Evolutionary conservation across 2,888 invertebrate genomes (phyloP).

Genomic region (Phania funesta): DNA sequence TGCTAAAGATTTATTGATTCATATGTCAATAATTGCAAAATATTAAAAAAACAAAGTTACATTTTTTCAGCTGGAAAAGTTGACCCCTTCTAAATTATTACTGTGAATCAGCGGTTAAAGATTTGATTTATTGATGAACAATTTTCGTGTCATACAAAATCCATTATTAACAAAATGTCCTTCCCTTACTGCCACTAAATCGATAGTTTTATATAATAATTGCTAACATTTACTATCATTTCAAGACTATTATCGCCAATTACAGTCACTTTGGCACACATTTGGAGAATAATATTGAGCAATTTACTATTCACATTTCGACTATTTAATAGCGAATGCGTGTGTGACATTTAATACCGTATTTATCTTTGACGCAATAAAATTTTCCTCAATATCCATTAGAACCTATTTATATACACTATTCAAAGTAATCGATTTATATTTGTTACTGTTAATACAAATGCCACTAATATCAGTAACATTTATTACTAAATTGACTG

Average conservation of each 20-base stretch:
- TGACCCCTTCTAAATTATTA: not conserved
- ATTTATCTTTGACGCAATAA: not conserved
- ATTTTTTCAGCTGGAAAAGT: not conserved
- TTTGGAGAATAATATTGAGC: not conserved
- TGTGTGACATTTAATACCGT: constrained; percentile 20
- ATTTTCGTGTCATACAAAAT: not conserved
- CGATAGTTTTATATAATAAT: constrained; percentile 10
- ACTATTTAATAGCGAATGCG: constrained; percentile 10
- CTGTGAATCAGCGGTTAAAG: too few relatives aligned
- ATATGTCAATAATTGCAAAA: too few relatives aligned
- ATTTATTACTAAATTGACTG: too few relatives aligned
- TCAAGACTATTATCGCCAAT: too few relatives aligned
- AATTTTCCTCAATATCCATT: too few relatives aligned
- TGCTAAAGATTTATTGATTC: too few relatives aligned
- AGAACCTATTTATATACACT: too few relatives aligned
- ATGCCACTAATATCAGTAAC: too few relatives aligned
- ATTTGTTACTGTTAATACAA: too few relatives aligned
- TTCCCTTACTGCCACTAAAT: constrained; percentile 3
- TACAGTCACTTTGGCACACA: too few relatives aligned
- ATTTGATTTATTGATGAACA: not conserved
- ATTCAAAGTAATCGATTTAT: too few relatives aligned
- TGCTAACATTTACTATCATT: constrained; percentile 19
- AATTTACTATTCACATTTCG: constrained; percentile 34
- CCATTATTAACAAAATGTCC: not conserved
- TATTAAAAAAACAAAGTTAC: not conserved